A percentile compares a stretch with the other conserved stretches of the same genome.
These are phyloP conservation scores for Neelides folsomi DNA, from an alignment of 2,888 invertebrate species.

Conservation along the genomic window DNA sequence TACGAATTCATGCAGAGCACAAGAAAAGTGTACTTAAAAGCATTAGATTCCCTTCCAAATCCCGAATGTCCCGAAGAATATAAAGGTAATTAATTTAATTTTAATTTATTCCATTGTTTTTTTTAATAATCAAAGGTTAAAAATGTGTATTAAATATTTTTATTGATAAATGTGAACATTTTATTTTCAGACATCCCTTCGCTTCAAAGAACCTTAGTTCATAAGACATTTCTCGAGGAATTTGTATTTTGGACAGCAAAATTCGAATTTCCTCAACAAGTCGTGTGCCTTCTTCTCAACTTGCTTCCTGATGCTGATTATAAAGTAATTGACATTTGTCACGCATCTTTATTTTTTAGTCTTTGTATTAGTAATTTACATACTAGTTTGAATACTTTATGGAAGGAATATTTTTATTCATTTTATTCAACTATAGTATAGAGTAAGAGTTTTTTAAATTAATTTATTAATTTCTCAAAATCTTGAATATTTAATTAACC, in stretches of 20 bases:
- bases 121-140: neutral
- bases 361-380: neutral
- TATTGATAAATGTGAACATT: slow-evolving; percentile 2
- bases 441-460: no score
- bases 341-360: neutral
- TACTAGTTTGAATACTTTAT: neutral
- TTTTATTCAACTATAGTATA: neutral
- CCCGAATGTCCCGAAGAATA: slow-evolving; percentile 60
- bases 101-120: neutral
- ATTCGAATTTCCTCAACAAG: slow-evolving; percentile 92
- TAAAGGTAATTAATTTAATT: slow-evolving; percentile 41
- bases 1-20: slow-evolving; percentile 59
- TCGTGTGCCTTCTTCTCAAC: slow-evolving; percentile 85
- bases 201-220: slow-evolving; percentile 60
- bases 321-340: slow-evolving; percentile 48
- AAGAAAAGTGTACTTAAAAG: slow-evolving; percentile 62
- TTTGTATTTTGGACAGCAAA: slow-evolving; percentile 96
- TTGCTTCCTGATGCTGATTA: slow-evolving; percentile 91
- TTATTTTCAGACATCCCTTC: slow-evolving; percentile 52
- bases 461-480: neutral
- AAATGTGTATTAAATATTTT: no score
- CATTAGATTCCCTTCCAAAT: slow-evolving; percentile 64
- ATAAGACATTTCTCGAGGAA: slow-evolving; percentile 80
- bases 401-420: neutral
- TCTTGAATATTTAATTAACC: neutral